These are phyloP conservation scores for Plodia interpunctella DNA, from an alignment of 1,140 invertebrate genomes.

Conservation along the genomic window DNA sequence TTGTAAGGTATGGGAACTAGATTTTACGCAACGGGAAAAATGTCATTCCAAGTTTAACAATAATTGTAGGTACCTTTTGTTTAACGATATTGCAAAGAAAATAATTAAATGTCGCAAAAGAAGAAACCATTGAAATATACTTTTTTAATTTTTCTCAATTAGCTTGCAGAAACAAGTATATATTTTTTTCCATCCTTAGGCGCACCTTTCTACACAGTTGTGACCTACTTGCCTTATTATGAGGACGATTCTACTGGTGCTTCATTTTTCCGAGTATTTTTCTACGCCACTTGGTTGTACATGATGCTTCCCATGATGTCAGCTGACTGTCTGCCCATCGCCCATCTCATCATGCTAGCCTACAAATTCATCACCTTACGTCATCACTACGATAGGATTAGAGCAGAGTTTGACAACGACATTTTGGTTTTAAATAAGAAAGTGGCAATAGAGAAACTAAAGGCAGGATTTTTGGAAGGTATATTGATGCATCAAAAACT, in stretches of 20 bases:
- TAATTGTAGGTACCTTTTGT: not conserved
- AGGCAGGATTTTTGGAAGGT: conserved; percentile 43
- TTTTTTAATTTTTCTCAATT: not conserved
- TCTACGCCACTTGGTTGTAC: conserved; percentile 60
- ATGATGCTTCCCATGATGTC: conserved; percentile 71
- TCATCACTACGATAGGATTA: conserved; percentile 45
- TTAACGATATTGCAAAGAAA: not conserved
- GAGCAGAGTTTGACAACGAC: conserved; percentile 39
- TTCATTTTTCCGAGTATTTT: conserved; percentile 48
- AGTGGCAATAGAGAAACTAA: conserved; percentile 37
- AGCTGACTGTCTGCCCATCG: conserved; percentile 62
- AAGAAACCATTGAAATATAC: not conserved
- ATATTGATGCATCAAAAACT: conserved; percentile 61
- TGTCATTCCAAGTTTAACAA: not conserved
- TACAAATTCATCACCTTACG: conserved; percentile 56
- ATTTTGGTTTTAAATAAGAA: conserved; percentile 27
- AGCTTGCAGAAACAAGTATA: not conserved
- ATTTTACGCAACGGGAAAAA: too few relatives aligned
- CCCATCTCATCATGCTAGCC: conserved; percentile 57
- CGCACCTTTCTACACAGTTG: conserved; percentile 61
- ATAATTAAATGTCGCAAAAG: not conserved
- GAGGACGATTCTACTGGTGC: conserved; percentile 40
- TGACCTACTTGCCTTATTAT: conserved; percentile 56
- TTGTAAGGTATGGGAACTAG: too few relatives aligned
- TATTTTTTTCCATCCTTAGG: conserved; percentile 26